Evolutionary conservation across 2,797 vertebrate genomes (phyloP).

Genomic region (Syndactyla subalaris): DNA sequence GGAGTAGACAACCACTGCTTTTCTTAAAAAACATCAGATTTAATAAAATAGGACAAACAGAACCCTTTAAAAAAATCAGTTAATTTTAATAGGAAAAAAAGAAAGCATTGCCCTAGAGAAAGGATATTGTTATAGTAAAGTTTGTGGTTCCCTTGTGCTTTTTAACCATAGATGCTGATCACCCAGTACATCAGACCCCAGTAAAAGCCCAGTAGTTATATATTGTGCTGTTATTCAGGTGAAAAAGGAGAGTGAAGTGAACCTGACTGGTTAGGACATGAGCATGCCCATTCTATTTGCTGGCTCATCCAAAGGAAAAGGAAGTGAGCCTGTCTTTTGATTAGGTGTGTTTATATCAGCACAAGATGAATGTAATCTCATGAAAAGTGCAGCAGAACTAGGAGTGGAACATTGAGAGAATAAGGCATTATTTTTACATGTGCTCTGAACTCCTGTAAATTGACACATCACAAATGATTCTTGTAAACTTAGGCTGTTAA

Average conservation of each 20-base stretch:
- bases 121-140: neutral
- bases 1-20: constrained; percentile 20
- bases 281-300: fast-evolving
- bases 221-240: neutral
- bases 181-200: neutral
- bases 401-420: neutral
- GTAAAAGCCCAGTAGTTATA: neutral
- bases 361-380: neutral
- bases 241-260: neutral
- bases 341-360: neutral
- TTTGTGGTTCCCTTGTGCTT: neutral
- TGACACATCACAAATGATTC: neutral
- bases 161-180: neutral
- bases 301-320: neutral
- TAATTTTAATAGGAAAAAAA: neutral
- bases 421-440: neutral
- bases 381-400: neutral
- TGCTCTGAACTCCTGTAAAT: neutral
- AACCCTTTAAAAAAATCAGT: neutral
- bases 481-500: neutral
- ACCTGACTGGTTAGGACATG: neutral
- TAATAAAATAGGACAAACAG: neutral
- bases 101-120: neutral
- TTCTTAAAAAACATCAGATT: neutral
- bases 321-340: neutral